Base-by-base conservation (phyloP, 2,113 vertebrate species). In the Poecilia latipinna region DNA sequence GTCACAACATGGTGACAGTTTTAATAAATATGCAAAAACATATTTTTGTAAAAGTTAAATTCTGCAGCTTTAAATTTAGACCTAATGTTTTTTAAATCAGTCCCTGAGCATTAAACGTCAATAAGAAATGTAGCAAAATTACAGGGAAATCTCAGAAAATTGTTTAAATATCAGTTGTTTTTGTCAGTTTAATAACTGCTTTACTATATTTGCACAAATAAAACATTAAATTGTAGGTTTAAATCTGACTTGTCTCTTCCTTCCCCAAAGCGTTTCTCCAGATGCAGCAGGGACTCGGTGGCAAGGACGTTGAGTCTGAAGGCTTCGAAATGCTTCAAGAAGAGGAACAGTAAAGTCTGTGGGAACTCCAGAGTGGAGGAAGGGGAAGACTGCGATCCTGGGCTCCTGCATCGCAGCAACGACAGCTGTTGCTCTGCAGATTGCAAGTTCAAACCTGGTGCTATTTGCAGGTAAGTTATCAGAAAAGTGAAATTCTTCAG, bases 331-430 rank as follows among this genome's bases (percentile, higher is more conserved):
- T 99, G 98, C 90, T 99, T 99, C 87, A 95, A 95, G 67, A 95
- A 96, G 83, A 96, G 96, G 83, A 98, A 96, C 94, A 98, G 96
- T 82, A 97, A 96, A 80, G 96, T 99, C 48, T 99, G 98, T 51
- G 98, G 98, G 11, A 99, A 99, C 92, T 99, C 97, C 29, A 92
- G 98, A 39, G 98, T 99, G 86, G 98, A 99, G 37, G 95, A 96
- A 12, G 98, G 96, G 0, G 98, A 99, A 80, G 94, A 99, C 31
- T 99, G 98, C 0, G 98, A 99, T 79, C 97, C 98, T 0, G 98
- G 98, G 57, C 95, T 99, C 60, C 90, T 98, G 82, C 91, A 97
- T 87, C 94, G 96, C 61, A 92, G 94, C 17, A 91, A 94, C 0
- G 98, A 99, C 87, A 90, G 73, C 65, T 99, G 98, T 93, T 99